A percentile compares a stretch with the other conserved stretches of the same genome.
Conservation (phyloP, 2,797 vertebrate genomes). For the Peromyscus eremicus region DNA sequence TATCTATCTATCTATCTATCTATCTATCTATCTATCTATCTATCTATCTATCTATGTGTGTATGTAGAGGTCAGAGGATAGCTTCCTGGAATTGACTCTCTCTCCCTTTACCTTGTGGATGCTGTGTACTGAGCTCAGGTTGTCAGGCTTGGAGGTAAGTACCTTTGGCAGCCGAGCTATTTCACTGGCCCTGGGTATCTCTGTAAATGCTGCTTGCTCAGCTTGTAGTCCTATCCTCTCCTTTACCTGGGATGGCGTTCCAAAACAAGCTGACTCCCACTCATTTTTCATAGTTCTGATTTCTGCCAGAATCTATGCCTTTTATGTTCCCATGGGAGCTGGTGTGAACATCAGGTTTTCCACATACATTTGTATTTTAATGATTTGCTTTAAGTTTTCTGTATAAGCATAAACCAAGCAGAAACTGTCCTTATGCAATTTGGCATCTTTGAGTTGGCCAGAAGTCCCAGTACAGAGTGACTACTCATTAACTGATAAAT, state of each 20-base stretch:
- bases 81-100: neutral
- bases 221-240: neutral
- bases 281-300: neutral
- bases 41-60: neutral
- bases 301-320: neutral
- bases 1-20: neutral
- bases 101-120: neutral
- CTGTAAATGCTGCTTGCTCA: neutral
- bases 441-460: neutral
- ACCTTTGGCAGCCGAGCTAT: neutral
- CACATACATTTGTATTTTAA: constrained; percentile 41
- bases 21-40: neutral
- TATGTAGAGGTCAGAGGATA: neutral
- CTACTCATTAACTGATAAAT: constrained; percentile 39
- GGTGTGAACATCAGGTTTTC: neutral
- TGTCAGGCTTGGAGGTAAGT: neutral
- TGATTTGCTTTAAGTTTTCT: constrained; percentile 43
- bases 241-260: neutral
- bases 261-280: neutral
- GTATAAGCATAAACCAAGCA: neutral
- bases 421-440: neutral
- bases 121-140: neutral
- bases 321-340: neutral
- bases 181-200: neutral
- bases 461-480: neutral